These are phyloP conservation scores for Batillaria attramentaria DNA, from an alignment of 1,140 invertebrate species.

Conservation along the genomic window DNA sequence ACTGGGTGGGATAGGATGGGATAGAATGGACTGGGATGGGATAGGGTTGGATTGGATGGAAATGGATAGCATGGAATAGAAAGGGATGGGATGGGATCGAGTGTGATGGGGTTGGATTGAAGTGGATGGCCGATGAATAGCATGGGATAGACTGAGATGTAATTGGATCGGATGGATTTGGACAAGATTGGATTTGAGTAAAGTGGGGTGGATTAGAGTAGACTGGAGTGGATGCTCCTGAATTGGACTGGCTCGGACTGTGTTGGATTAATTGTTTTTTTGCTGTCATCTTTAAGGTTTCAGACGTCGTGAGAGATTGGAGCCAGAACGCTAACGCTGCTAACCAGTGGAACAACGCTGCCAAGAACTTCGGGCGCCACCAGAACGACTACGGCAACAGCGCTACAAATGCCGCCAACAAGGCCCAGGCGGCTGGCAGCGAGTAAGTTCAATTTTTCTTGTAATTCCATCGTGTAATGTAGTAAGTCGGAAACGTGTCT, in stretches of 20 bases:
- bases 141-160: too few species aligned
- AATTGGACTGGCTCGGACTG: not conserved
- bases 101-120: too few species aligned
- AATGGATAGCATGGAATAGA: too few species aligned
- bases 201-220: not conserved
- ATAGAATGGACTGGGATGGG: too few species aligned
- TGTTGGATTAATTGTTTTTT: not conserved
- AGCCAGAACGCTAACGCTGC: not conserved
- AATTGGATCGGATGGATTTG: too few species aligned
- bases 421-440: constrained; percentile 18
- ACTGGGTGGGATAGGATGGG: too few species aligned
- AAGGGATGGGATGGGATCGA: too few species aligned
- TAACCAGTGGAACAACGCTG: constrained; percentile 7
- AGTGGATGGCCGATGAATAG: too few species aligned
- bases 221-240: not conserved
- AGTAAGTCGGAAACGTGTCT: not conserved
- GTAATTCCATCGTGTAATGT: not conserved
- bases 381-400: constrained; percentile 6
- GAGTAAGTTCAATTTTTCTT: not conserved
- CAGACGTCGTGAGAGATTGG: not conserved
- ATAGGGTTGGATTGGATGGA: too few species aligned
- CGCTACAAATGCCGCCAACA: constrained; percentile 4
- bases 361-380: constrained; percentile 7
- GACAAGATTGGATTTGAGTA: too few species aligned
- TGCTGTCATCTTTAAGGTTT: not conserved